A percentile compares a stretch with the other conserved stretches of the same genome.
Conservation (phyloP, 2,797 vertebrate species). For the Podarcis siculus region DNA sequence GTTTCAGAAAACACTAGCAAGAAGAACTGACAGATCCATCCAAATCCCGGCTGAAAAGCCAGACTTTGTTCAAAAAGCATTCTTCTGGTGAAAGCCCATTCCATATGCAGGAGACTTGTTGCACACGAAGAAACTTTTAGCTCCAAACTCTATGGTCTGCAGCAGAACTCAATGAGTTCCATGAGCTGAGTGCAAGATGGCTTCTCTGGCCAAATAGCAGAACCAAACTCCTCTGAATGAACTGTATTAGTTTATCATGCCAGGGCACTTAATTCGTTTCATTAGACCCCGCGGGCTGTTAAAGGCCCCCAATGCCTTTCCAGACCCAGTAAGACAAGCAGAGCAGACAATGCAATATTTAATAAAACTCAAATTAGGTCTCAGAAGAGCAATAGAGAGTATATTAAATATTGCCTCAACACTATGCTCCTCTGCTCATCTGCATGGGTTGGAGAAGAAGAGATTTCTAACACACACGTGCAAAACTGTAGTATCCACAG, state of each 20-base stretch:
- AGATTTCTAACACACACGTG: constrained; percentile 33
- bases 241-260: constrained; percentile 44
- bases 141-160: not conserved
- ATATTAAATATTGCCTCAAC: constrained; percentile 51
- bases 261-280: constrained; percentile 57
- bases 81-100: not conserved
- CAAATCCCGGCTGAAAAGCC: not conserved
- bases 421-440: constrained; percentile 36
- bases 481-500: not conserved
- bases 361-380: constrained; percentile 68
- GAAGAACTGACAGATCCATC: not conserved
- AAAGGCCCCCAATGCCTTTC: constrained; percentile 18
- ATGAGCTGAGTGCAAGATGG: not conserved
- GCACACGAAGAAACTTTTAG: not conserved
- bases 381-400: constrained; percentile 51
- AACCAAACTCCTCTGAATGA: constrained; percentile 50
- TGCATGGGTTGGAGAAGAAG: constrained; percentile 30
- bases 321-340: constrained; percentile 43
- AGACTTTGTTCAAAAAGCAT: not conserved
- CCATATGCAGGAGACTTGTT: not conserved
- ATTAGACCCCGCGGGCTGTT: constrained; percentile 49
- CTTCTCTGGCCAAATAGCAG: not conserved
- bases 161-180: not conserved
- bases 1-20: not conserved
- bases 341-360: constrained; percentile 52